phyloP scores from a whole-genome alignment of 2,797 vertebrate genomes.

The Darevskia nairensis region DNA sequence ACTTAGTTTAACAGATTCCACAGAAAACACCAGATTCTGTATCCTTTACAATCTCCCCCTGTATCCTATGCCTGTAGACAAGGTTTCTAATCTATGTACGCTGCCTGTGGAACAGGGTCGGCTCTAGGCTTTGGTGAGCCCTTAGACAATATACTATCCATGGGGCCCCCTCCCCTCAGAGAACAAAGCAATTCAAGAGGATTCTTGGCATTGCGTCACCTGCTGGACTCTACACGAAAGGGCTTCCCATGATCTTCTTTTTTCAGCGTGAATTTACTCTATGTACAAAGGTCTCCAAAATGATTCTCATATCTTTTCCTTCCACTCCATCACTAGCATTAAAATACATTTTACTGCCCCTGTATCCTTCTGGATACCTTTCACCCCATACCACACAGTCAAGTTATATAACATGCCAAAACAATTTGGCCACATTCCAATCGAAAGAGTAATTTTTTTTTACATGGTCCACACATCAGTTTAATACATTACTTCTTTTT shows the following conservation, averaged over 20 bases:
- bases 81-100: background rate
- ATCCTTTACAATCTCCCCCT: background rate
- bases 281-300: background rate
- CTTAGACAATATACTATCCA: background rate
- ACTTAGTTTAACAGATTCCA: background rate
- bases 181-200: no score
- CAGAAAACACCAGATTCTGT: background rate
- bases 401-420: no score
- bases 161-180: background rate
- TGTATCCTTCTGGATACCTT: no score
- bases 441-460: background rate
- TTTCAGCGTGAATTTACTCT: background rate
- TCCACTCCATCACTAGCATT: no score
- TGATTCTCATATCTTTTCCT: background rate
- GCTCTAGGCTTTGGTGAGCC: background rate
- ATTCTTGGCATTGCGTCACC: no score
- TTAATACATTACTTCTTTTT: background rate
- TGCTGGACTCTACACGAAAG: no score
- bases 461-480: background rate
- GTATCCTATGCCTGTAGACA: background rate
- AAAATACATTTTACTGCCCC: no score
- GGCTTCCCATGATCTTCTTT: background rate
- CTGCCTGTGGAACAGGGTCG: background rate
- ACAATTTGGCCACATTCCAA: no score
- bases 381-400: no score